Evolutionary conservation across 2,888 invertebrate species (phyloP).

Genomic region (Minunthozetes semirufus): DNA sequence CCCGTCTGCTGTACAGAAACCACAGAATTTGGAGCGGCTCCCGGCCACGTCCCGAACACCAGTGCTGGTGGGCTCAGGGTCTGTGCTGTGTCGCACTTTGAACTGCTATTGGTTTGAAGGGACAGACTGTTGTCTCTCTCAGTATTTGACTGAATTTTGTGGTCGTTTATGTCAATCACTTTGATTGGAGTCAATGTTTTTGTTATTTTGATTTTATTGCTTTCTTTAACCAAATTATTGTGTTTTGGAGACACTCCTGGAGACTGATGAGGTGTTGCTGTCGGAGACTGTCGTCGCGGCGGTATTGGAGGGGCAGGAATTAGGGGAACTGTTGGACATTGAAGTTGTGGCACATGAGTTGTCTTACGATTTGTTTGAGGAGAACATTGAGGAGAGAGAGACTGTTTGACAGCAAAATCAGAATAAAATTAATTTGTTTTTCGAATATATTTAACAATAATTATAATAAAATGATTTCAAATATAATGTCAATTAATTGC

Average conservation of each 20-base stretch:
- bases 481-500: no score
- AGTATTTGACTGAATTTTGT: not conserved
- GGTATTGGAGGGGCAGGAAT: constrained; percentile 57
- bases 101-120: not conserved
- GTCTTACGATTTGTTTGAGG: constrained; percentile 3
- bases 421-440: not conserved
- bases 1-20: not conserved
- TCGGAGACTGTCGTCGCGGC: constrained; percentile 53
- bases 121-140: not conserved
- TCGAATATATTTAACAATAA: not conserved
- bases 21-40: not conserved
- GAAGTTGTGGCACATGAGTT: not conserved
- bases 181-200: constrained; percentile 3
- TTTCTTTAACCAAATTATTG: not conserved
- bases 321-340: constrained; percentile 1
- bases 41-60: constrained; percentile 14
- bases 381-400: constrained; percentile 15
- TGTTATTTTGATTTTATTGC: not conserved
- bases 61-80: not conserved
- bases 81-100: not conserved
- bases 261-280: constrained; percentile 47
- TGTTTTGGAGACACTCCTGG: constrained; percentile 40
- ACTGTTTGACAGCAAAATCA: no score
- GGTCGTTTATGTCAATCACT: not conserved
- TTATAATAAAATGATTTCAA: not conserved